phyloP scores from a whole-genome alignment of 2,797 vertebrate species.

The Eulemur coronatus region DNA sequence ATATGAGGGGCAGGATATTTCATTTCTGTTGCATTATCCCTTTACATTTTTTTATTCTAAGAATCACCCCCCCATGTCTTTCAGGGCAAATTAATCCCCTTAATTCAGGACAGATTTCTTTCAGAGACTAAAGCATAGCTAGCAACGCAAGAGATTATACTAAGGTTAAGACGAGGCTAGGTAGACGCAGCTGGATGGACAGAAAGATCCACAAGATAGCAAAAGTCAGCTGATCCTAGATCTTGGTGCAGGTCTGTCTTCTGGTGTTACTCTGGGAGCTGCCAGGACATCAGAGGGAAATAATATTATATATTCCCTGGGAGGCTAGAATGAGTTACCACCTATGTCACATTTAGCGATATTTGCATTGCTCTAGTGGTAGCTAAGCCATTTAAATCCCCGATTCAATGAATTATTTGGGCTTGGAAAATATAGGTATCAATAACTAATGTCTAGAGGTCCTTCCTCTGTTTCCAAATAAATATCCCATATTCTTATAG shows the following conservation, averaged over 20 bases:
- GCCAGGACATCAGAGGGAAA: not conserved
- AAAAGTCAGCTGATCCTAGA: not conserved
- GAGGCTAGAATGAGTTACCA: not conserved
- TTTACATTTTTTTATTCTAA: not conserved
- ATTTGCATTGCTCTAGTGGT: not conserved
- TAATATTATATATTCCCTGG: not conserved
- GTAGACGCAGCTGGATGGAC: not conserved
- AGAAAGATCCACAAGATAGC: not conserved
- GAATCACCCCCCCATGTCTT: rapidly evolving
- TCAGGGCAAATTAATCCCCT: not conserved
- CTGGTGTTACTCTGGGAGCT: not conserved
- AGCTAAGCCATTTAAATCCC: not conserved
- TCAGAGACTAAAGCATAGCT: not conserved
- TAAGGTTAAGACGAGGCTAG: not conserved
- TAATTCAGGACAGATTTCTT: not conserved
- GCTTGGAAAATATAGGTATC: not conserved
- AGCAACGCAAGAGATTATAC: not conserved
- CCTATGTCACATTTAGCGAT: not conserved
- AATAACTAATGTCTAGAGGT: not conserved
- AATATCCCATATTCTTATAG: not conserved
- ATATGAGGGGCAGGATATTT: not conserved
- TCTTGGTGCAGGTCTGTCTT: not conserved
- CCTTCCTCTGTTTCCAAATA: not conserved
- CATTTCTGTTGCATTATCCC: not conserved
- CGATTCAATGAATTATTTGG: not conserved